These are phyloP conservation scores for Pristionchus arcanus DNA, from an alignment of 2,888 invertebrate genomes.

Conservation along the genomic window DNA sequence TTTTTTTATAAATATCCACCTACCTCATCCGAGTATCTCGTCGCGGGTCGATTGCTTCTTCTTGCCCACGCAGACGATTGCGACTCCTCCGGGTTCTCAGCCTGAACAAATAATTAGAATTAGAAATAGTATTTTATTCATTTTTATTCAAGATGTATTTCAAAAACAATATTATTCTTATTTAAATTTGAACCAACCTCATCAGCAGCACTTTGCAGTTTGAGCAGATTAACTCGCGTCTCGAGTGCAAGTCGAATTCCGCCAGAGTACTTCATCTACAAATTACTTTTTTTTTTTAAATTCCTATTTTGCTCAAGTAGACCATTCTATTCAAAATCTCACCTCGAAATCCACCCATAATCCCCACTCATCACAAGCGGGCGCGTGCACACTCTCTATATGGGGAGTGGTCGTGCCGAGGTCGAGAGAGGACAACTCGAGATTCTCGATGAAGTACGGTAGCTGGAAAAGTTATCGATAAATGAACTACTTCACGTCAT, in stretches of 20 bases:
- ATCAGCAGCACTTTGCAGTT: slow-evolving; percentile 80
- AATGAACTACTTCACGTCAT: neutral
- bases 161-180: no score
- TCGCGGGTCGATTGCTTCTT: slow-evolving; percentile 52
- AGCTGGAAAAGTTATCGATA: slow-evolving; percentile 81
- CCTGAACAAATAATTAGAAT: neutral
- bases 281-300: slow-evolving; percentile 18
- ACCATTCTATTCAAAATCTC: neutral
- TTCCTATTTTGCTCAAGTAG: no score
- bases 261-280: slow-evolving; percentile 82
- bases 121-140: no score
- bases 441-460: slow-evolving; percentile 91
- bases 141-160: no score
- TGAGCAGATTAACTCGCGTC: slow-evolving; percentile 91
- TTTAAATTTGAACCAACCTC: slow-evolving; percentile 34
- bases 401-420: slow-evolving; percentile 74
- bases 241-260: slow-evolving; percentile 89
- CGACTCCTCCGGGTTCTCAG: slow-evolving; percentile 11
- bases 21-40: slow-evolving; percentile 41
- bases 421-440: slow-evolving; percentile 83
- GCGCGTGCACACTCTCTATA: slow-evolving; percentile 80
- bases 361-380: slow-evolving; percentile 88
- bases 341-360: slow-evolving; percentile 90
- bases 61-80: neutral
- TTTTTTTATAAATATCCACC: neutral